Base-by-base conservation (phyloP, 2,797 vertebrate species). In the Atherinosoma microstoma region DNA sequence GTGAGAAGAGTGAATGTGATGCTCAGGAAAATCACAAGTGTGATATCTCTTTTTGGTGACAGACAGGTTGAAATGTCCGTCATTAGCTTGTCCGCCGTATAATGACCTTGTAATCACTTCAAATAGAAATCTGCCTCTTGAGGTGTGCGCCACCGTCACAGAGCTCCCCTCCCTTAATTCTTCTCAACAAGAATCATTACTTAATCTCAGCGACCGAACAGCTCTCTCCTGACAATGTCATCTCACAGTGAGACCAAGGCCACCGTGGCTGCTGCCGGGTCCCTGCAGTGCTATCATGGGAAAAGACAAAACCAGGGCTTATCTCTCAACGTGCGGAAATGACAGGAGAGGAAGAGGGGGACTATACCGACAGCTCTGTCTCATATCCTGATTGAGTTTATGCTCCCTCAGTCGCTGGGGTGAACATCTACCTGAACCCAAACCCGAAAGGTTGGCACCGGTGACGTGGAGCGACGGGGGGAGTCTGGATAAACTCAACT, bases 51-150 rank as follows among this genome's bases (percentile, higher is more conserved):
- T 85, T 81, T 83, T 63, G 73, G 71, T 87, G 92, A 92, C 61
- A 77, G 88, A 91, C 84, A 86, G 78, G 91, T 90, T 82, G 86
- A 83, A 89, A 90, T 78, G 87, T 79, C 76, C 75, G 63, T 82
- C 87, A 87, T 90, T 88, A 86, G 86, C 87, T 78, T 65, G 82
- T 27, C 78, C 63, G 58, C 87, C 64, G 72, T 75, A 84, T 93
- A 87, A 92, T 75, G 87, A 92, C 91, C 91, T 88, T 84, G 89
- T 91, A 93, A 93, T 93, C 90, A 91, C 87, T 92, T 90, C 73
- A 89, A 79, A 90, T 49, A 74, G 71, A 68, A 70, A 69, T 79
- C 78, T 59, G 60, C 79, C 84, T 87, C 83, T 87, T 58, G 81
- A 91, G 89, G 88, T 90, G 90, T 89, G 82, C 54, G 81, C 59